Conservation (phyloP, 2,888 invertebrate genomes). For the Cantharis lateralis region DNA sequence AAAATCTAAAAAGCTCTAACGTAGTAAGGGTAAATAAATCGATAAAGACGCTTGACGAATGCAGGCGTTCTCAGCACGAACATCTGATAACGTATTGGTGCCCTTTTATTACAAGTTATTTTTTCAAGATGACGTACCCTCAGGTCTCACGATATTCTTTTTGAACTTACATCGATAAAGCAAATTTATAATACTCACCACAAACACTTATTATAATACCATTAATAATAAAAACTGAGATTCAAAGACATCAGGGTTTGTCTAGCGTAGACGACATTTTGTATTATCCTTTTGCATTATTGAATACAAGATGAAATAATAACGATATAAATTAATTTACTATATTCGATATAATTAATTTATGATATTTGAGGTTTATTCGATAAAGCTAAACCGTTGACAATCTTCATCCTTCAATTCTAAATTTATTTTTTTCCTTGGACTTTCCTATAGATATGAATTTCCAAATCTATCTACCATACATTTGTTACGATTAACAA, state of each 20-base stretch:
- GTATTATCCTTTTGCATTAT: too few species aligned
- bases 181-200: not conserved
- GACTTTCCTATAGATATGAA: too few species aligned
- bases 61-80: conserved; percentile 49
- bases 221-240: not conserved
- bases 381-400: too few species aligned
- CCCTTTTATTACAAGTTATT: conserved; percentile 22
- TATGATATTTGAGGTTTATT: too few species aligned
- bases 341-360: too few species aligned
- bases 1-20: conserved; percentile 15
- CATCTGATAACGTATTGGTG: conserved; percentile 44
- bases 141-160: conserved; percentile 17
- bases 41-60: conserved; percentile 42
- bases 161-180: not conserved
- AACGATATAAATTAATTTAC: too few species aligned
- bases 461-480: too few species aligned
- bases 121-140: conserved; percentile 13
- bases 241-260: not conserved
- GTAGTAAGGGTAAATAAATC: conserved; percentile 46
- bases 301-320: too few species aligned
- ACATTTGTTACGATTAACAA: too few species aligned
- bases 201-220: not conserved
- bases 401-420: too few species aligned
- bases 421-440: too few species aligned
- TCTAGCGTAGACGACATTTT: not conserved